Percentiles rank a stretch among this genome's conserved stretches.
phyloP scores from a whole-genome alignment of 2,888 invertebrate species.

The Keiferia lycopersicella region DNA sequence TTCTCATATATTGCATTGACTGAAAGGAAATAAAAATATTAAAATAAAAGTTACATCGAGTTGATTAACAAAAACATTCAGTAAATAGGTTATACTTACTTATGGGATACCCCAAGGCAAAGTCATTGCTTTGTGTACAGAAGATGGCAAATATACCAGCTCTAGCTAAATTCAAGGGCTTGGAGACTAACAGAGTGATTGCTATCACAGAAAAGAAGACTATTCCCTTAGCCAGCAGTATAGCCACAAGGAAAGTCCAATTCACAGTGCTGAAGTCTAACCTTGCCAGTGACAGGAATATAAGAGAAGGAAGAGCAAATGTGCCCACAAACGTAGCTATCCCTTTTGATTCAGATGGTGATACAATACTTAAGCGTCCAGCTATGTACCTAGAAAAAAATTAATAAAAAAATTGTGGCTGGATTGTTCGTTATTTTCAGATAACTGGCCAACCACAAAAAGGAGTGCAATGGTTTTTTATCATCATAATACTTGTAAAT shows the following conservation, averaged over 20 bases:
- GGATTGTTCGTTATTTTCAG: background rate
- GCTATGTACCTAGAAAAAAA: constrained; percentile 87
- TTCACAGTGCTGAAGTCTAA: constrained; percentile 92
- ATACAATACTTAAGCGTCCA: constrained; percentile 90
- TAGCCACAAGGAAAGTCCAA: constrained; percentile 94
- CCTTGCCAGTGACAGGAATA: constrained; percentile 93
- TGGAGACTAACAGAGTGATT: constrained; percentile 89
- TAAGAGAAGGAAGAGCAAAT: constrained; percentile 95
- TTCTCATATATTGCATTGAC: constrained; percentile 92
- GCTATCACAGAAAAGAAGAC: constrained; percentile 91
- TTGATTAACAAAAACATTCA: background rate
- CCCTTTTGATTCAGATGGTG: constrained; percentile 92
- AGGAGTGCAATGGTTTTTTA: too few species aligned
- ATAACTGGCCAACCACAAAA: too few species aligned
- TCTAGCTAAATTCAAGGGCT: constrained; percentile 90
- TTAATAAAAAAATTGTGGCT: background rate
- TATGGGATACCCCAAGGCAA: constrained; percentile 97
- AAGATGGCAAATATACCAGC: constrained; percentile 97
- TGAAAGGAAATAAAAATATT: constrained; percentile 56
- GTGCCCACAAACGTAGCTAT: constrained; percentile 96
- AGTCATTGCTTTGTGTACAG: constrained; percentile 98
- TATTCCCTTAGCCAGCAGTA: constrained; percentile 91
- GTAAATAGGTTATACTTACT: constrained; percentile 79
- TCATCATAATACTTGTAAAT: too few species aligned
- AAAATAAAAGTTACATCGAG: background rate